These are phyloP conservation scores for Albula goreensis DNA, from an alignment of 2,113 vertebrate genomes.

Conservation along the genomic window DNA sequence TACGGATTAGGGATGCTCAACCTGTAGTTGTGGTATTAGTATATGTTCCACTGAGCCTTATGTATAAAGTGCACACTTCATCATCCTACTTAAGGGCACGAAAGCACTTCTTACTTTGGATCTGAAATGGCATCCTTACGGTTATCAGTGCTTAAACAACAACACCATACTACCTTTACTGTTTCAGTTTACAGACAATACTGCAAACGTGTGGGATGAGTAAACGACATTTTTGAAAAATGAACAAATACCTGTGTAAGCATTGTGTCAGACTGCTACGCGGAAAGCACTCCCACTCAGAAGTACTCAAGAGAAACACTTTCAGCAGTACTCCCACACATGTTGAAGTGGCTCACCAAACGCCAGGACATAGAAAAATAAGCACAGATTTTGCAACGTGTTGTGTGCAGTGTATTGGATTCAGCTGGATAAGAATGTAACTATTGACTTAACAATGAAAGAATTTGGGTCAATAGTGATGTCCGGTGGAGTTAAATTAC, in stretches of 20 bases:
- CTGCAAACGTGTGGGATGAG: neutral
- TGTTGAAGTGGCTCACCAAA: neutral
- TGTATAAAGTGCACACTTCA: neutral
- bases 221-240: neutral
- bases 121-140: neutral
- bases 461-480: neutral
- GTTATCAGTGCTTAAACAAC: neutral
- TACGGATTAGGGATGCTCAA: too few relatives aligned
- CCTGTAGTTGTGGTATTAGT: too few relatives aligned
- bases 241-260: neutral
- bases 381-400: neutral
- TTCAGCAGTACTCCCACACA: neutral
- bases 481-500: too few relatives aligned
- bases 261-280: neutral
- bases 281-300: neutral
- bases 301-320: neutral
- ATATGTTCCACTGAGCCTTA: too few relatives aligned
- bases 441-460: neutral
- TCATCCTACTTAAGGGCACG: neutral
- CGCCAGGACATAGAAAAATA: neutral
- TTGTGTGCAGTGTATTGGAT: neutral
- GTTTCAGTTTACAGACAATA: too few relatives aligned
- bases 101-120: neutral
- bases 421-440: neutral
- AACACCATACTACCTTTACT: neutral